A percentile compares a stretch with the other conserved stretches of the same genome.
Evolutionary conservation across 2,888 invertebrate species (phyloP).

Genomic region (Archips crataeganus): DNA sequence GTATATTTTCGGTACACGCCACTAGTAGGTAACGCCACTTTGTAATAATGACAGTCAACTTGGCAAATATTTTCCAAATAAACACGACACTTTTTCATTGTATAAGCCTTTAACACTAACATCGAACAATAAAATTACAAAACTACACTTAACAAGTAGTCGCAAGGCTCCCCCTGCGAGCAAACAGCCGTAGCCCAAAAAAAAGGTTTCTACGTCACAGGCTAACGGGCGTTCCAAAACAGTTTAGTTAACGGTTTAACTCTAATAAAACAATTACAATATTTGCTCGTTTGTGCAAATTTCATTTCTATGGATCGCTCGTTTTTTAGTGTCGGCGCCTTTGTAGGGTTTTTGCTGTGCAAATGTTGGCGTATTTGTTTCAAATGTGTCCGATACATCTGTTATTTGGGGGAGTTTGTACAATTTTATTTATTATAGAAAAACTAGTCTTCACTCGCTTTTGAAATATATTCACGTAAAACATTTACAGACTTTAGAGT

Average conservation of each 20-base stretch:
- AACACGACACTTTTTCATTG: neutral
- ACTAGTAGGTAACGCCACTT: no score
- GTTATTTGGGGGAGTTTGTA: neutral
- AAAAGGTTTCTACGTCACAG: conserved; percentile 60
- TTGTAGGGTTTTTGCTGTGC: conserved; percentile 50
- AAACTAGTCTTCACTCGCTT: no score
- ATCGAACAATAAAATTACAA: neutral
- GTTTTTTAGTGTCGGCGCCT: conserved; percentile 49
- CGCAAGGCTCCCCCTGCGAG: neutral
- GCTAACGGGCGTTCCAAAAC: conserved; percentile 48
- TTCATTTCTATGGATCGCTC: conserved; percentile 72
- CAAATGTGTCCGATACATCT: neutral
- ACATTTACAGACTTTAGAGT: no score
- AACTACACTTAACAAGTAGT: neutral
- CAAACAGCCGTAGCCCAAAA: conserved; percentile 14
- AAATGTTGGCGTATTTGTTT: conserved; percentile 13
- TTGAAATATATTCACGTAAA: no score
- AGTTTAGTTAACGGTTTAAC: conserved; percentile 25
- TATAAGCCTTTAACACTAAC: neutral
- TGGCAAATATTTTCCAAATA: no score
- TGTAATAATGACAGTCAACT: no score
- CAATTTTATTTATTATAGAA: neutral
- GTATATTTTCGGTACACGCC: no score
- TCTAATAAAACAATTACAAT: conserved; percentile 56
- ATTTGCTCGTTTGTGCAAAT: conserved; percentile 67